A percentile compares a stretch with the other conserved stretches of the same genome.
Conservation (phyloP, 2,888 invertebrate species). For the Cecidostiba fungosa region DNA sequence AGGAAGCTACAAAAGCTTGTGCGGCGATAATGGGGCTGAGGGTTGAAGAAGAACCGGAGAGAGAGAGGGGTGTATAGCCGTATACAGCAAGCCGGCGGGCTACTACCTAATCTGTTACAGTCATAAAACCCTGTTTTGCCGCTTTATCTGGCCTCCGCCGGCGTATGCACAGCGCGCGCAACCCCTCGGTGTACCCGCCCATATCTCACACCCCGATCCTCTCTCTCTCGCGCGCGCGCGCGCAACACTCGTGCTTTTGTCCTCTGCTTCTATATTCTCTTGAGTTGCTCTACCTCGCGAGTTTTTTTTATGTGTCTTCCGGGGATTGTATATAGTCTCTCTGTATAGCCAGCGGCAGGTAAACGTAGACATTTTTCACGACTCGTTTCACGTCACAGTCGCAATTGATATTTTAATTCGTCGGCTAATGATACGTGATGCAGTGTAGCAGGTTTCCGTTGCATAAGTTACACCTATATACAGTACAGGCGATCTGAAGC, state of each 20-base stretch:
- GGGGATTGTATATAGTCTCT: neutral
- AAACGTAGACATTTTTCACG: constrained; percentile 4
- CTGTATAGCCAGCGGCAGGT: constrained; percentile 23
- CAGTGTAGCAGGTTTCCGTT: neutral
- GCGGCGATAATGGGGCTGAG: constrained; percentile 66
- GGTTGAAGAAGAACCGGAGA: constrained; percentile 56
- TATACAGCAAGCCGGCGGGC: constrained; percentile 56
- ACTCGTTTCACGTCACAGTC: neutral
- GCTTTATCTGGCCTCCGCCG: constrained; percentile 65
- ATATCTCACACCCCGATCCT: constrained; percentile 60
- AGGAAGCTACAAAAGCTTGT: constrained; percentile 62
- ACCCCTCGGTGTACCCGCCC: constrained; percentile 43
- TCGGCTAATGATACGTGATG: neutral
- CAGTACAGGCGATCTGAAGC: too few relatives aligned
- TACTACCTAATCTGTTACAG: constrained; percentile 78
- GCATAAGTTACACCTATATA: too few relatives aligned
- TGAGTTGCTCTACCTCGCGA: neutral
- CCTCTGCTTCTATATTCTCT: neutral
- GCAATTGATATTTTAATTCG: constrained; percentile 49
- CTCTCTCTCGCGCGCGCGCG: neutral
- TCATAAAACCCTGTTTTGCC: constrained; percentile 78
- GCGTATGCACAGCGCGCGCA: constrained; percentile 4
- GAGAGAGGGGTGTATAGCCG: constrained; percentile 33
- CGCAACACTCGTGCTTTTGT: constrained; percentile 27
- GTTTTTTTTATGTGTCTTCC: constrained; percentile 2